Conservation (phyloP, 2,797 vertebrate genomes). For the Kryptolebias ocellatus region DNA sequence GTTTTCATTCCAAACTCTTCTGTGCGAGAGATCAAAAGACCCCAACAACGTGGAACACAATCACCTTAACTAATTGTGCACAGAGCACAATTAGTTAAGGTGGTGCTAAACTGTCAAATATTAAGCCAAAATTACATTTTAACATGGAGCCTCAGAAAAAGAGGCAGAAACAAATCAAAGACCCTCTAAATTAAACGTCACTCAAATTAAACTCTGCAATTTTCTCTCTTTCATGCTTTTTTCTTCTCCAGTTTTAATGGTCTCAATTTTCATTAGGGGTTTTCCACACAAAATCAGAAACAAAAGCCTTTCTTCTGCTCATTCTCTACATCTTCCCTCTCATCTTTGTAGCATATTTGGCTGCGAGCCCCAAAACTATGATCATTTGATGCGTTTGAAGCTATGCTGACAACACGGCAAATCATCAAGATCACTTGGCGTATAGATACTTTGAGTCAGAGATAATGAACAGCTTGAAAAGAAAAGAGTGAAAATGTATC, state of each 20-base stretch:
- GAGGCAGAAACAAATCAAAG: slow-evolving; percentile 19
- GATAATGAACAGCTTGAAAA: slow-evolving; percentile 3
- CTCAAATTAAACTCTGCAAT: slow-evolving; percentile 2
- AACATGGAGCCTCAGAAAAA: background rate
- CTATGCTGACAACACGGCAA: slow-evolving; percentile 25
- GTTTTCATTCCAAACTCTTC: too few species aligned
- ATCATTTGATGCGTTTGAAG: slow-evolving; percentile 43
- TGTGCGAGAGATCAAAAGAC: too few species aligned
- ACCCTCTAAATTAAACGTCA: slow-evolving; percentile 14
- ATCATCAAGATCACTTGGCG: slow-evolving; percentile 23
- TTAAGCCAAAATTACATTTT: too few species aligned
- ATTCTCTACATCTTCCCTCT: slow-evolving; percentile 23
- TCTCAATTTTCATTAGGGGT: slow-evolving; percentile 28
- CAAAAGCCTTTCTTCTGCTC: slow-evolving; percentile 24
- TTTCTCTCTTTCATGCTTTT: slow-evolving; percentile 28
- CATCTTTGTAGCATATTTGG: slow-evolving; percentile 36
- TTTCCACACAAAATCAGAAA: slow-evolving; percentile 44
- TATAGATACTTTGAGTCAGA: slow-evolving; percentile 14
- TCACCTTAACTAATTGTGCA: too few species aligned
- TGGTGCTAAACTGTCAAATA: too few species aligned
- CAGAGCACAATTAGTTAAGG: too few species aligned
- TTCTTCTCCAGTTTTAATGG: slow-evolving; percentile 10
- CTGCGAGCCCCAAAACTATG: slow-evolving; percentile 20
- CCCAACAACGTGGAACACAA: too few species aligned
- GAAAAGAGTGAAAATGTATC: slow-evolving; percentile 1